phyloP scores from a whole-genome alignment of 2,797 vertebrate species.

The Clarias platycephalus region DNA sequence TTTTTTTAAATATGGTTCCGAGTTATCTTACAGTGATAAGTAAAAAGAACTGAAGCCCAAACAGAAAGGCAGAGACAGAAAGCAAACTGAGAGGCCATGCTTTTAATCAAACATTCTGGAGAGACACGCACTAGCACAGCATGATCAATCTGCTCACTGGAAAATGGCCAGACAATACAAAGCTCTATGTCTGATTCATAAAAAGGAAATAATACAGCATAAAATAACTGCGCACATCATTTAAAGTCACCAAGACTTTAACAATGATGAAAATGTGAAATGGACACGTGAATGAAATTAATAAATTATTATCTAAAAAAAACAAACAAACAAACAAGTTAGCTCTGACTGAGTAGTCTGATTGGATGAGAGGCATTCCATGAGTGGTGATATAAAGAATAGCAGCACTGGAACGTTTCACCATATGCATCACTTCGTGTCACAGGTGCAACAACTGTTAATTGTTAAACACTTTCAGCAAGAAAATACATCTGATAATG shows the following conservation, averaged over 20 bases:
- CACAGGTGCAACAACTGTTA: no score
- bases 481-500: no score
- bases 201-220: conserved; percentile 40
- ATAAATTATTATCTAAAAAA: not conserved
- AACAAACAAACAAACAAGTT: no score
- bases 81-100: conserved; percentile 47
- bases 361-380: no score
- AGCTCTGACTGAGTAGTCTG: no score
- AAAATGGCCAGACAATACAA: conserved; percentile 63
- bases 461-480: no score
- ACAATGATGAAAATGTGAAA: not conserved
- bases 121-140: conserved; percentile 64
- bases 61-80: conserved; percentile 40
- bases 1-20: not conserved
- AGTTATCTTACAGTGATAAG: not conserved
- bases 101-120: conserved; percentile 56
- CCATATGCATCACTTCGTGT: no score
- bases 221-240: conserved; percentile 14
- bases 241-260: conserved; percentile 1
- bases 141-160: conserved; percentile 61
- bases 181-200: conserved; percentile 57
- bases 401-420: no score
- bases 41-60: not conserved
- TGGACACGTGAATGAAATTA: not conserved
- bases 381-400: no score